A percentile compares a stretch with the other conserved stretches of the same genome.
Conservation (phyloP, 2,113 vertebrate species). For the Neolamprologus hecqui region DNA sequence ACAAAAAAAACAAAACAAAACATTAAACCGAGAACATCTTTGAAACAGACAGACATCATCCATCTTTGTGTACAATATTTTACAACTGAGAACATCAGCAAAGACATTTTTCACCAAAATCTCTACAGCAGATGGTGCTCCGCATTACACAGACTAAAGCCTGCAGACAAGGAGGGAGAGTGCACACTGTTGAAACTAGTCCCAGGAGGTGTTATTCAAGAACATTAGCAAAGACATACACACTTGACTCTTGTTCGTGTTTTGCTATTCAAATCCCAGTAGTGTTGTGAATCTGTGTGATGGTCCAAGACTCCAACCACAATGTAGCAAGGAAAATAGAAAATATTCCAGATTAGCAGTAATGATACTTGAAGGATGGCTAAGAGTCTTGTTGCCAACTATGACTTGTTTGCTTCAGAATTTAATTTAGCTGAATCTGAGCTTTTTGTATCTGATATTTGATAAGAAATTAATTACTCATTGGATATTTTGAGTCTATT, state of each 20-base stretch:
- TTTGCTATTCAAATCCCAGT: slow-evolving; percentile 41
- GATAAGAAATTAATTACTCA: not conserved
- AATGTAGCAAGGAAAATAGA: not conserved
- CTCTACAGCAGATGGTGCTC: slow-evolving; percentile 37
- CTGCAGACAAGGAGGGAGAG: slow-evolving; percentile 25
- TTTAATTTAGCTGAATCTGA: not conserved
- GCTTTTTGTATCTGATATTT: not conserved
- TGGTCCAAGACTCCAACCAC: slow-evolving; percentile 23
- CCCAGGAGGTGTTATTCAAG: slow-evolving; percentile 47
- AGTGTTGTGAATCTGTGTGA: slow-evolving; percentile 42
- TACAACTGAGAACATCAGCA: not conserved
- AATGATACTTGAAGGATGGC: not conserved
- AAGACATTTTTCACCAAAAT: slow-evolving; percentile 13
- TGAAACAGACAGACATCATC: not conserved
- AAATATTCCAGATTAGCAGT: slow-evolving; percentile 28
- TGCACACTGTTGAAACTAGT: slow-evolving; percentile 34
- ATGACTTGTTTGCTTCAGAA: slow-evolving; percentile 11
- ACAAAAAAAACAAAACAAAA: not conserved
- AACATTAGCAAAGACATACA: slow-evolving; percentile 48
- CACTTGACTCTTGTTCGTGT: slow-evolving; percentile 54
- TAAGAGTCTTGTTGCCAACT: slow-evolving; percentile 21
- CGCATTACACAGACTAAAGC: slow-evolving; percentile 21
- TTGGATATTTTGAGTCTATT: not conserved
- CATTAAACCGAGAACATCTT: not conserved
- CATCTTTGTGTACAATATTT: not conserved